phyloP scores from a whole-genome alignment of 2,797 vertebrate species.

The Merluccius polli region DNA sequence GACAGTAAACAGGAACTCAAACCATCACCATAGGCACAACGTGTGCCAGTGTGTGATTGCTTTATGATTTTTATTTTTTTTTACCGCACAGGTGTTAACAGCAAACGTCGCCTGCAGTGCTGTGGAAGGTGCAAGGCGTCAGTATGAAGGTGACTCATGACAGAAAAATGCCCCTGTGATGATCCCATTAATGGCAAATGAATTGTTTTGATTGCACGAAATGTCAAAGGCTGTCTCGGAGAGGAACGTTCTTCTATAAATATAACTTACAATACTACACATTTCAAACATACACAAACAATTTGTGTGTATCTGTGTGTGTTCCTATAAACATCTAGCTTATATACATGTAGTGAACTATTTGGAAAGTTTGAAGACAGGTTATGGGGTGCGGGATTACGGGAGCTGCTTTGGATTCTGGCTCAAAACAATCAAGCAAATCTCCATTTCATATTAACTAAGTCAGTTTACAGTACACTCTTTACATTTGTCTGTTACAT shows the following conservation, averaged over 20 bases:
- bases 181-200: background rate
- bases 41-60: constrained; percentile 31
- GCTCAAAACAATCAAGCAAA: no score
- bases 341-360: no score
- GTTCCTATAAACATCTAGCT: no score
- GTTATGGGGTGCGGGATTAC: no score
- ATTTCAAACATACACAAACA: no score
- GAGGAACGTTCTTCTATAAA: background rate
- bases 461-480: no score
- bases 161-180: background rate
- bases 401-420: no score
- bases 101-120: constrained; percentile 27
- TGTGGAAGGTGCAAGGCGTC: background rate
- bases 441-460: no score
- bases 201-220: background rate
- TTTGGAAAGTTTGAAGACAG: no score
- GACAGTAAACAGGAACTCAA: constrained; percentile 51
- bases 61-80: constrained; percentile 7
- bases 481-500: no score
- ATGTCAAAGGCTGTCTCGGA: background rate
- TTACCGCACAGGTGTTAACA: constrained; percentile 22
- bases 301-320: no score
- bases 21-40: constrained; percentile 38
- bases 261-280: no score
- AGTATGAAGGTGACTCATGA: background rate